Base-by-base conservation (phyloP, 2,113 vertebrate species). In the Coracopsis vasa region DNA sequence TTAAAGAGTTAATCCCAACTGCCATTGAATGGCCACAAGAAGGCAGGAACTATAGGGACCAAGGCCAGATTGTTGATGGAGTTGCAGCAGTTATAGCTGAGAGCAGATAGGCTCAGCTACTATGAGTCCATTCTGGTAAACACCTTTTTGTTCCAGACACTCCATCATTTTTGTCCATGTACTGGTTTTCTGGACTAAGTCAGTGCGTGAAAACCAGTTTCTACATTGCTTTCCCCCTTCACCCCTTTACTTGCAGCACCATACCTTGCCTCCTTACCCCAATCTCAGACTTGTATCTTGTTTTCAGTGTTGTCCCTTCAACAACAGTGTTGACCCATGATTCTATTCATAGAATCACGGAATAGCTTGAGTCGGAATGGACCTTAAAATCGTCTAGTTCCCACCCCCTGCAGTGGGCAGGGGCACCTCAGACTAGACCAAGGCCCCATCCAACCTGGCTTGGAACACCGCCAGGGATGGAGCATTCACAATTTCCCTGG, bases 361-460 rank as follows among this genome's bases (percentile, higher is more conserved):
- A 58, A 23, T 7, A 10, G 13, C 7, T 58, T 4, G 20, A 9
- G 56, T 7, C n/a, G 20, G 20, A n/a, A 58, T 23, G 20, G 33
- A 58, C 20, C 56, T 58, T 7, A 58, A 58, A 3, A 58, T n/a
- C 33, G n/a, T 23, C 4, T 0, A 14, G 20, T 15, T 58, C 33
- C 20, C 3, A 7, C 33, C 9, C 33, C 13, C 33, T n/a, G 33
- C 56, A 13, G 5, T 5, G 20, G 20, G 33, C 33, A n/a, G 9
- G 20, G 56, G 3, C 33, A n/a, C 33, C 19, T 14, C 6, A 9
- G 12, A 56, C 19, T 21, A 56, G 18, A 33, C 29, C 29, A 54
- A 54, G 53, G 53, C 53, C 0, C 29, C 0, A 0, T 54, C 53
- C 53, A 54, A 33, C 29, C 29, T 0, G 2, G 29, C 18, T 18